Evolutionary conservation across 2,113 vertebrate genomes (phyloP), one percentile per base, ranked within the genome.

Genomic region (Myrmophylax atrothorax): DNA sequence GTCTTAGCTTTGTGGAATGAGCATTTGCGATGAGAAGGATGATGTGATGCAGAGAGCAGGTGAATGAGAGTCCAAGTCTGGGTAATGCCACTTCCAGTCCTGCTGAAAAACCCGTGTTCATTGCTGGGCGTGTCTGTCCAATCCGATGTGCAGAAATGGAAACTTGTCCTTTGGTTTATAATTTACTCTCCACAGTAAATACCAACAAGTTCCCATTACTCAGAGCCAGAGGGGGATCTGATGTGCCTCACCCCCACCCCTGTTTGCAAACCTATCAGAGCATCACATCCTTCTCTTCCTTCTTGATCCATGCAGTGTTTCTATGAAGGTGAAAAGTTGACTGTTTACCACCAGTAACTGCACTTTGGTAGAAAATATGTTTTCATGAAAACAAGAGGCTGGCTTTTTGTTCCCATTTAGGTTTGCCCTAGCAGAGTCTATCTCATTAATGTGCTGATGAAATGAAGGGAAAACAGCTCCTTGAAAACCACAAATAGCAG

Each of bases 21-120:
- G 58, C 46, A 1, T 19, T 37, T 37, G 42, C 75, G 86, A 38
- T 70, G 72, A 18, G 73, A 29, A 79, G 40, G 66, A 31, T 0
- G 18, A 18, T 7, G 5, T 3, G 59, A 13, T 6, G 11, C 44
- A 46, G 22, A 23, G 15, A 78, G 28, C 1, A 6, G 28, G 20
- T 59, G 23, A 25, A 4, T 3, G 37, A 37, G 49, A 28, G 22
- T 24, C 50, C 38, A 17, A 50, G 14, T 59, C 56, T 2, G 5
- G 5, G 29, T 33, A 35, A 26, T 18, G 46, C 46, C 47, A 7
- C 66, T 63, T 50, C 75, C 74, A 55, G 22, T 12, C 44, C 7
- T 2, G 25, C 42, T 38, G 47, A 28, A 25, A 64, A 66, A 55
- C 0, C 0, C 1, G 0, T 1, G 26, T 1, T 31, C 28, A 5